Conservation (phyloP, 2,113 vertebrate genomes). For the Hipposideros armiger region DNA sequence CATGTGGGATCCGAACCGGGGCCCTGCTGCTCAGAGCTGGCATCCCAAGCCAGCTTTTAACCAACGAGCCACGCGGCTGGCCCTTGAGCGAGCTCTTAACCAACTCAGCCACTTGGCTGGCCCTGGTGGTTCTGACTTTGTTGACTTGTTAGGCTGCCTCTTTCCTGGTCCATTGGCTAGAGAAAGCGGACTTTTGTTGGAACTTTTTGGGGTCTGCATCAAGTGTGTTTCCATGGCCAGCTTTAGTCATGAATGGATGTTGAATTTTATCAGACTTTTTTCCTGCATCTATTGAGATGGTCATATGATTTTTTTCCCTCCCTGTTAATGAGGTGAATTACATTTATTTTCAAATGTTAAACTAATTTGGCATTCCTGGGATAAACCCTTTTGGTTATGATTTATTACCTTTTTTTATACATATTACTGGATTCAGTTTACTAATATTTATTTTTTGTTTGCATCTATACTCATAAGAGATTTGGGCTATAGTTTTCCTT, state of each 20-base stretch:
- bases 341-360: slow-evolving; percentile 53
- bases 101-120: too few relatives aligned
- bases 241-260: background rate
- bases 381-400: slow-evolving; percentile 32
- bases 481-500: slow-evolving; percentile 21
- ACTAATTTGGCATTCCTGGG: slow-evolving; percentile 5
- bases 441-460: slow-evolving; percentile 47
- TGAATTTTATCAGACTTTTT: slow-evolving; percentile 46
- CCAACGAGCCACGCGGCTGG: too few relatives aligned
- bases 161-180: background rate
- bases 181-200: background rate
- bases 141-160: background rate
- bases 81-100: too few relatives aligned
- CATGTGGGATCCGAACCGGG: too few relatives aligned
- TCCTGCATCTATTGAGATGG: slow-evolving; percentile 8
- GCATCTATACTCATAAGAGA: background rate
- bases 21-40: too few relatives aligned
- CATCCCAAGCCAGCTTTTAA: too few relatives aligned
- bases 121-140: background rate
- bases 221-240: slow-evolving; percentile 10
- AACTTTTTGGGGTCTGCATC: background rate
- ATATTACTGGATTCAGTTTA: slow-evolving; percentile 24
- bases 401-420: slow-evolving; percentile 31
- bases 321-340: background rate
- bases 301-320: background rate